phyloP scores from a whole-genome alignment of 2,888 invertebrate species.

The Steinernema scapterisci region DNA sequence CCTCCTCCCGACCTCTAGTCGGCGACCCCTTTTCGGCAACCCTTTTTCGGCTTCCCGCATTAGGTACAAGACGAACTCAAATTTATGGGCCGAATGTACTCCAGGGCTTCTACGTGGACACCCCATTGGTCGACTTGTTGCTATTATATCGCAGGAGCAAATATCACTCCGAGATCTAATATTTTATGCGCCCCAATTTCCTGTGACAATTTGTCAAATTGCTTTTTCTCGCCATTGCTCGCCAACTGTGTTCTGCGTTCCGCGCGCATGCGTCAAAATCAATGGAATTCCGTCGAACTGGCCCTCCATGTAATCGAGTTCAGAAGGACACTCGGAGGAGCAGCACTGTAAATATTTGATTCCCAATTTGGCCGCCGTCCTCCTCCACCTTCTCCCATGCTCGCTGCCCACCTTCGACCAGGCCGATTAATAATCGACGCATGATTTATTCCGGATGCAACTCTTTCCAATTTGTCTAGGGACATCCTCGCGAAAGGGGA shows the following conservation, averaged over 20 bases:
- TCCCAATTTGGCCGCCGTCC: not conserved
- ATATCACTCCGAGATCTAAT: constrained; percentile 20
- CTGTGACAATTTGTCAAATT: constrained; percentile 30
- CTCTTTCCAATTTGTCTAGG: not conserved
- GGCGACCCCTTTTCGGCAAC: no score
- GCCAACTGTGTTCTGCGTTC: no score
- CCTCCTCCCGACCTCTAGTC: no score
- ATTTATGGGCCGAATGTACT: not conserved
- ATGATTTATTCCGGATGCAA: constrained; percentile 26
- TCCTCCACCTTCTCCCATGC: not conserved
- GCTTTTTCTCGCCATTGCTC: constrained; percentile 4
- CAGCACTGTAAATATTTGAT: constrained; percentile 24
- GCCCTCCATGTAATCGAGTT: not conserved
- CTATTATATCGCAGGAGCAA: constrained; percentile 14
- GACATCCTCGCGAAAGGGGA: not conserved
- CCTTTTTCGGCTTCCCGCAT: no score
- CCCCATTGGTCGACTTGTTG: not conserved
- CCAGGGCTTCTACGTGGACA: not conserved
- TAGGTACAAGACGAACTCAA: not conserved
- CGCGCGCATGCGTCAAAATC: constrained; percentile 29
- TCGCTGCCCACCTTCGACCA: not conserved
- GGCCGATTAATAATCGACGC: constrained; percentile 11
- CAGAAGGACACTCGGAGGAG: not conserved
- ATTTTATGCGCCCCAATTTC: constrained; percentile 31
- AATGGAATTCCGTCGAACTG: constrained; percentile 23